phyloP scores from a whole-genome alignment of 92 coral and sea anemone species.

The Epizoanthus scotinus region DNA sequence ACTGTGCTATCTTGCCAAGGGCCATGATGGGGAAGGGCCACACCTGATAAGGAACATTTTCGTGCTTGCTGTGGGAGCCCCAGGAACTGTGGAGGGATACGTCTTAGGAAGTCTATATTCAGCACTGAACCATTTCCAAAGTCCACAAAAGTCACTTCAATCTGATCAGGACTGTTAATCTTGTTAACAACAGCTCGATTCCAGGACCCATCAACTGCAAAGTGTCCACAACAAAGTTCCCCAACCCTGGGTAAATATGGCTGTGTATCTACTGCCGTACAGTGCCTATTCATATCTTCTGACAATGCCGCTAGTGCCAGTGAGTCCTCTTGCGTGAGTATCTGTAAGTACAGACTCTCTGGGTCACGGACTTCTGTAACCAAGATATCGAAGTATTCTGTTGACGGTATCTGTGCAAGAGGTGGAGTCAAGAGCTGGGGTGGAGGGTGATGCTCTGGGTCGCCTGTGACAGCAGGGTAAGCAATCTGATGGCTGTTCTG shows the following conservation, averaged over 20 bases:
- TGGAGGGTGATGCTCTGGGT: neutral
- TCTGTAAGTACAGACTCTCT: conserved; percentile 60
- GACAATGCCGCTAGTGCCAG: conserved; percentile 59
- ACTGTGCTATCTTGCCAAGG: conserved; percentile 48
- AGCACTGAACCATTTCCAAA: conserved; percentile 65
- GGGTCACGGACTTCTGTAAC: conserved; percentile 60
- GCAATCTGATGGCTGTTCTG: too few species aligned
- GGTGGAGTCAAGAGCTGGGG: conserved; percentile 40
- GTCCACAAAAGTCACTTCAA: conserved; percentile 74
- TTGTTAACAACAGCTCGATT: conserved; percentile 70
- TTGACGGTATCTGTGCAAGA: conserved; percentile 47
- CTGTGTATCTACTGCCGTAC: conserved; percentile 49
- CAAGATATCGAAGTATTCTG: conserved; percentile 40
- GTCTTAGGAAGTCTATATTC: conserved; percentile 42
- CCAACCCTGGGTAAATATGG: conserved; percentile 58
- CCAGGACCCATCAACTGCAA: conserved; percentile 67
- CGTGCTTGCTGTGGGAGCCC: conserved; percentile 76
- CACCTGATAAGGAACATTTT: conserved; percentile 56
- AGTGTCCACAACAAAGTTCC: conserved; percentile 71
- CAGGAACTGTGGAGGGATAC: conserved; percentile 47
- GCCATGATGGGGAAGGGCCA: conserved; percentile 24
- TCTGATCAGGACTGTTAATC: conserved; percentile 42
- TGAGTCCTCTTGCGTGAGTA: conserved; percentile 50
- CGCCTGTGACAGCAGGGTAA: too few species aligned
- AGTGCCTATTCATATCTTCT: conserved; percentile 53